phyloP scores from a whole-genome alignment of 2,888 invertebrate genomes.

The Ormyrus thymus region DNA sequence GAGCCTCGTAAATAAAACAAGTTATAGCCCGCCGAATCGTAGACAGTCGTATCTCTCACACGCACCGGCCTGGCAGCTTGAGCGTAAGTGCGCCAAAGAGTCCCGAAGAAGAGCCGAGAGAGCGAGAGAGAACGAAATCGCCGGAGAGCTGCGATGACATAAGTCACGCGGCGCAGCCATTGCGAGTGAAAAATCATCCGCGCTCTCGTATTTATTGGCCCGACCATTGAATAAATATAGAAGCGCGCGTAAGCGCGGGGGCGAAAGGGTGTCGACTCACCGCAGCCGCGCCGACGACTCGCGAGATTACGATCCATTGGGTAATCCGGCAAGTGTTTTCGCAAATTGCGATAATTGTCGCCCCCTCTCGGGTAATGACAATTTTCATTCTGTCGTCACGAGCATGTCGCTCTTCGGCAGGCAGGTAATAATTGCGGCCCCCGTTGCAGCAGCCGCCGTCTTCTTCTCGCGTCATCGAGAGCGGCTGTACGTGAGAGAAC shows the following conservation, averaged over 20 bases:
- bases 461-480: constrained; percentile 56
- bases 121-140: constrained; percentile 17
- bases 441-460: constrained; percentile 63
- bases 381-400: constrained; percentile 72
- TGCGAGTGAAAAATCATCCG: constrained; percentile 31
- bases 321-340: constrained; percentile 72
- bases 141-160: constrained; percentile 42
- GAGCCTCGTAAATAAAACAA: constrained; percentile 64
- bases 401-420: constrained; percentile 51
- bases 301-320: constrained; percentile 72
- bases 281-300: constrained; percentile 72
- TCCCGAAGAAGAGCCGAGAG: constrained; percentile 31
- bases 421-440: constrained; percentile 63
- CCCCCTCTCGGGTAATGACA: constrained; percentile 71
- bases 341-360: constrained; percentile 74
- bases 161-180: constrained; percentile 45
- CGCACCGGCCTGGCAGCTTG: constrained; percentile 45
- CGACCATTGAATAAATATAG: constrained; percentile 15
- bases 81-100: constrained; percentile 54
- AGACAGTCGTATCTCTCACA: constrained; percentile 58
- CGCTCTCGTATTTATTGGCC: constrained; percentile 22
- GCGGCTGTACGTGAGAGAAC: constrained; percentile 50
- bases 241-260: too few relatives aligned
- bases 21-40: constrained; percentile 62
- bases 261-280: not conserved